These are phyloP conservation scores for Pitta sordida DNA, from an alignment of 2,113 vertebrate genomes.

Conservation along the genomic window DNA sequence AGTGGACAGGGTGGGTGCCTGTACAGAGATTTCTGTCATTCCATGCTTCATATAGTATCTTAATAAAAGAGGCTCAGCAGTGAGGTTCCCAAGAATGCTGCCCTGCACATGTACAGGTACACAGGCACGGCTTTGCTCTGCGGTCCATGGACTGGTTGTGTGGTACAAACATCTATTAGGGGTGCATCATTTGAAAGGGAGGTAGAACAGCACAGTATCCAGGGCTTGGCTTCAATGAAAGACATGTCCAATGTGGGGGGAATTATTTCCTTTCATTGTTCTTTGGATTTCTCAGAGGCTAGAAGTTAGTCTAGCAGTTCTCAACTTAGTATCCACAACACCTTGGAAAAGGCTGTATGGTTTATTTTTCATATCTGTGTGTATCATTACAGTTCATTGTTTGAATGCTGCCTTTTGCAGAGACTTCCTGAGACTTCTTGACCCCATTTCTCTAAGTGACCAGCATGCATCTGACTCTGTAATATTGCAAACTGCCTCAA, in stretches of 20 bases:
- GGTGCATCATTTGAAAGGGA: background rate
- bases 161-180: background rate
- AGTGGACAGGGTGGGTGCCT: background rate
- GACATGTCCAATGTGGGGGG: background rate
- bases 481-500: background rate
- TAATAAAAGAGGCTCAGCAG: background rate
- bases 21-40: background rate
- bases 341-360: fast-evolving
- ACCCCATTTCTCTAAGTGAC: background rate
- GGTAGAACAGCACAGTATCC: background rate
- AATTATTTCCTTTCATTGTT: background rate
- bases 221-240: background rate
- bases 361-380: background rate
- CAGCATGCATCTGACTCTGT: background rate
- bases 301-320: background rate
- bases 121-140: background rate
- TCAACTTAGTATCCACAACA: background rate
- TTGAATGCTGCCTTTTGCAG: background rate
- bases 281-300: background rate
- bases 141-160: background rate
- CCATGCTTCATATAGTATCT: background rate
- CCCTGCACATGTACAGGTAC: fast-evolving
- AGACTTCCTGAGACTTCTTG: background rate
- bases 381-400: background rate
- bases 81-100: background rate